Conservation (phyloP, 2,888 invertebrate species). For the Eumacrocentrus americanus region DNA sequence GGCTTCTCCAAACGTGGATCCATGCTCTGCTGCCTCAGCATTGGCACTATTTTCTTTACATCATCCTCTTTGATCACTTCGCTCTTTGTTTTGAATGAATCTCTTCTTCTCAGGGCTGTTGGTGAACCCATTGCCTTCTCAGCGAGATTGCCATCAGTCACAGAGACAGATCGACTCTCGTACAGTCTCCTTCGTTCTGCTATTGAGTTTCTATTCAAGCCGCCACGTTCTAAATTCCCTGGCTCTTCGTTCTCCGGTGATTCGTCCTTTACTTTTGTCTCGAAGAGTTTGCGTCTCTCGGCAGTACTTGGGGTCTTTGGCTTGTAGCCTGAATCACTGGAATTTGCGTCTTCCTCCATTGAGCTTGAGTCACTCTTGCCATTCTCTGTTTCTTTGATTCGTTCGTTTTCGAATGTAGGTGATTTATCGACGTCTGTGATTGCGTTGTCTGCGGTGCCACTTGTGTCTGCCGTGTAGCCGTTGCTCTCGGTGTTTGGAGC, state of each 20-base stretch:
- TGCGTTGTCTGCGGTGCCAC: constrained; percentile 41
- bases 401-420: constrained; percentile 47
- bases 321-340: constrained; percentile 71
- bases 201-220: constrained; percentile 73
- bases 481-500: constrained; percentile 66
- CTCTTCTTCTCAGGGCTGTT: constrained; percentile 74
- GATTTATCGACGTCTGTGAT: constrained; percentile 48
- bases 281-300: constrained; percentile 78
- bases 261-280: constrained; percentile 63
- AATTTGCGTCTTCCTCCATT: constrained; percentile 69
- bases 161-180: constrained; percentile 76
- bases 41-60: constrained; percentile 60
- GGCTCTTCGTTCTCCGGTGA: constrained; percentile 66
- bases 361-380: constrained; percentile 69
- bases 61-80: constrained; percentile 64
- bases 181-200: constrained; percentile 80
- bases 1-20: constrained; percentile 62
- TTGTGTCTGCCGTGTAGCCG: constrained; percentile 49
- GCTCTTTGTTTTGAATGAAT: constrained; percentile 72
- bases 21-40: constrained; percentile 63
- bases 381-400: constrained; percentile 62
- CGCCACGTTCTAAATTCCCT: constrained; percentile 67
- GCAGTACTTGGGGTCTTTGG: constrained; percentile 81
- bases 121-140: constrained; percentile 68
- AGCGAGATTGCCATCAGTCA: constrained; percentile 69